phyloP scores from a whole-genome alignment of 2,113 vertebrate genomes.

The Oncorhynchus nerka region DNA sequence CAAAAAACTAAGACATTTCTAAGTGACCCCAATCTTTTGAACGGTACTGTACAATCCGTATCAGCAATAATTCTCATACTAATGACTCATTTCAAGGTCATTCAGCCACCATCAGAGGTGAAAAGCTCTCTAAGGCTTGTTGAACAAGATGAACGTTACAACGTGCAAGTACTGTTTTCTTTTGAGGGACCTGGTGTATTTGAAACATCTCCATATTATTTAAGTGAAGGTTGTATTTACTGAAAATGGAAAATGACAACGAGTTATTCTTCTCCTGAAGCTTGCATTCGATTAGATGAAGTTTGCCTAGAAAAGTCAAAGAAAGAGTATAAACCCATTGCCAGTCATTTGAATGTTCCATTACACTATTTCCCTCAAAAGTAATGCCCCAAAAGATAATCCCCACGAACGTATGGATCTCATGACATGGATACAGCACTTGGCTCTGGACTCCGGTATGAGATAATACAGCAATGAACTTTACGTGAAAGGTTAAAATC shows the following conservation, averaged over 20 bases:
- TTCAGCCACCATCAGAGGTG: neutral
- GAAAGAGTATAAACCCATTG: neutral
- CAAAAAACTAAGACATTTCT: no score
- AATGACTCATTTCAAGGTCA: neutral
- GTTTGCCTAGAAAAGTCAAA: slow-evolving; percentile 2
- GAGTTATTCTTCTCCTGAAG: neutral
- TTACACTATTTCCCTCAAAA: neutral
- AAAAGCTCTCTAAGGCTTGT: neutral
- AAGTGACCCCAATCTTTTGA: no score
- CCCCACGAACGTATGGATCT: neutral
- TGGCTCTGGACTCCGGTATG: slow-evolving; percentile 1
- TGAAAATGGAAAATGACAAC: neutral
- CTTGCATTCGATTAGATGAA: slow-evolving; percentile 4
- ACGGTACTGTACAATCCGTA: no score
- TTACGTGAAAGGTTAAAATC: neutral
- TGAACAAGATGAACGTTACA: neutral
- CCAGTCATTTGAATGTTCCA: neutral
- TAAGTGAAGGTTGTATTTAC: neutral
- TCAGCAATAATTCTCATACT: neutral
- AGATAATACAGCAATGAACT: neutral
- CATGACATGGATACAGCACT: slow-evolving; percentile 7
- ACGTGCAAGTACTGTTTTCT: neutral
- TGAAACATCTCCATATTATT: neutral
- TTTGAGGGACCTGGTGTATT: neutral
- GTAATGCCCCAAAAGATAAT: neutral